Evolutionary conservation across 2,113 vertebrate genomes (phyloP).

Genomic region (Panthera leo): DNA sequence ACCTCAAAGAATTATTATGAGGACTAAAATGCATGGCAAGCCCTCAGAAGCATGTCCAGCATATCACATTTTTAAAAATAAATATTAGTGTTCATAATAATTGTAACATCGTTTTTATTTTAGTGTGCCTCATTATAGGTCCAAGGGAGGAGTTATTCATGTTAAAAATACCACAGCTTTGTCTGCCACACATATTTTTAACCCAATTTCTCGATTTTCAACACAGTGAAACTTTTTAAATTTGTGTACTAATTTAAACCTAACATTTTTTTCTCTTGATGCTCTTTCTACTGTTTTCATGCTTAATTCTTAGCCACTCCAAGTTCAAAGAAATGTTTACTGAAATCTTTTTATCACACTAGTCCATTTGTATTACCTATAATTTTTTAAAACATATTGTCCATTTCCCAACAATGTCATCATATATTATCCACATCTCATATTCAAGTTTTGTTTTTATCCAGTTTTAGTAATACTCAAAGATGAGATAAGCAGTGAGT

Average conservation of each 20-base stretch:
- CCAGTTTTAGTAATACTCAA: background rate
- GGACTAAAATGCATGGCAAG: background rate
- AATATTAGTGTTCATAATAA: background rate
- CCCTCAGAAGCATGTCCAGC: background rate
- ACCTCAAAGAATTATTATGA: background rate
- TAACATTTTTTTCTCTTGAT: slow-evolving; percentile 31
- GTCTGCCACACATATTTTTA: background rate
- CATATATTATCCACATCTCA: background rate
- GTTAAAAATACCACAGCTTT: background rate
- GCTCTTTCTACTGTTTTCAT: background rate
- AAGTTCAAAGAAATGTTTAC: background rate
- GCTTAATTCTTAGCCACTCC: background rate
- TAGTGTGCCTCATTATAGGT: background rate
- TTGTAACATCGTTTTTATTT: background rate
- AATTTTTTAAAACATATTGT: background rate
- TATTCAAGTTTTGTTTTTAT: background rate
- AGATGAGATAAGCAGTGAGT: background rate
- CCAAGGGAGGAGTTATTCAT: background rate
- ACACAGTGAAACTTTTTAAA: background rate
- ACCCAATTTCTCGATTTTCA: background rate
- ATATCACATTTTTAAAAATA: background rate
- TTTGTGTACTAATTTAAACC: background rate
- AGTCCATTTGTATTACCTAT: background rate
- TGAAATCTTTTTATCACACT: background rate
- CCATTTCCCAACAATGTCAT: background rate